These are phyloP conservation scores for Pseudachorutes palmiensis DNA, from an alignment of 1,140 invertebrate genomes.

Conservation along the genomic window DNA sequence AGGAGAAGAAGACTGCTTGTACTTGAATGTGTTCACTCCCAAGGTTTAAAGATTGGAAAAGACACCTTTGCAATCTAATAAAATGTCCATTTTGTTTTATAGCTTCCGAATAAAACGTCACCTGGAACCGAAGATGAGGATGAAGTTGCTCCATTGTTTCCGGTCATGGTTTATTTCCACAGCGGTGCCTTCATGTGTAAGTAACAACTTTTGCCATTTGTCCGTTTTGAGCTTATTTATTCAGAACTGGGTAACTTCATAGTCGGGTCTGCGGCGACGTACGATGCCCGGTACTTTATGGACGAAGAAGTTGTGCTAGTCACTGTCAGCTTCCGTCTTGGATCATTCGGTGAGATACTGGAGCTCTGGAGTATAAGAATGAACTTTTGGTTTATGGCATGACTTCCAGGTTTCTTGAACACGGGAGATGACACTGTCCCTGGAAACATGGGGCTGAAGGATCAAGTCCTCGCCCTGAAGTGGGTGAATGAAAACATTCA, in stretches of 20 bases:
- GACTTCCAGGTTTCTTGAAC: conserved; percentile 19
- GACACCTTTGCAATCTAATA: too few species aligned
- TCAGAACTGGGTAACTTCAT: too few species aligned
- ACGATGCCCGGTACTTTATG: conserved; percentile 26
- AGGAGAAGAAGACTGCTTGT: conserved; percentile 57
- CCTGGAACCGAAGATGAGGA: not conserved
- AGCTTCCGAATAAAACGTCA: not conserved
- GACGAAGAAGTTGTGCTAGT: conserved; percentile 29
- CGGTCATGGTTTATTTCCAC: conserved; percentile 33
- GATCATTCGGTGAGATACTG: conserved; percentile 24
- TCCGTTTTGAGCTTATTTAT: too few species aligned
- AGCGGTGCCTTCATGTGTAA: conserved; percentile 27
- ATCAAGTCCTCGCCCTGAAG: conserved; percentile 21
- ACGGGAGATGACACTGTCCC: conserved; percentile 15
- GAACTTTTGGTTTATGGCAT: not conserved
- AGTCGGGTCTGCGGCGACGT: conserved; percentile 10
- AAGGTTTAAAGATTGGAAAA: conserved; percentile 4
- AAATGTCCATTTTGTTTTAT: not conserved
- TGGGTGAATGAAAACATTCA: conserved; percentile 67
- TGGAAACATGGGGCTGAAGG: conserved; percentile 25
- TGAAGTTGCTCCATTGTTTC: not conserved
- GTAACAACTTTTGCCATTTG: too few species aligned
- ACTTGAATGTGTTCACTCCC: conserved; percentile 55
- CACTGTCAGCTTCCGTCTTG: conserved; percentile 25
- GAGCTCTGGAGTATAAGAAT: not conserved